A percentile compares a stretch with the other conserved stretches of the same genome.
These are phyloP conservation scores for Drosophila anceps DNA, from an alignment of 2,888 invertebrate species.

Conservation along the genomic window DNA sequence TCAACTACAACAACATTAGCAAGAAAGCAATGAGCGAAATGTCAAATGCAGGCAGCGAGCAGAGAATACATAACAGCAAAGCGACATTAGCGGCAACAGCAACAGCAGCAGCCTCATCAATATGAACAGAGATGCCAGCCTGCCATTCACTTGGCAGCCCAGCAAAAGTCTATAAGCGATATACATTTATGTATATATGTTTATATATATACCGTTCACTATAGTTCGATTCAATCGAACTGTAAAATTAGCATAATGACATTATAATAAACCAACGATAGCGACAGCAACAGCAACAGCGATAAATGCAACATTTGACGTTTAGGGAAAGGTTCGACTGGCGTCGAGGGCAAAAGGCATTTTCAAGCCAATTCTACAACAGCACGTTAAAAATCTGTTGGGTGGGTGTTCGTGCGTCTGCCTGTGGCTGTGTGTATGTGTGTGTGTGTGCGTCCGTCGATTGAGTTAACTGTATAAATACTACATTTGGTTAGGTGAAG, in stretches of 20 bases:
- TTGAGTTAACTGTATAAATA: conserved; percentile 45
- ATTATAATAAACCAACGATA: conserved; percentile 77
- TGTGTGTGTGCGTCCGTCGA: conserved; percentile 9
- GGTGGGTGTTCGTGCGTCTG: conserved; percentile 14
- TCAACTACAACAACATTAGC: conserved; percentile 44
- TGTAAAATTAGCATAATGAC: conserved; percentile 78
- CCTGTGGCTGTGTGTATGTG: background rate
- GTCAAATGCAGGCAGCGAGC: conserved; percentile 73
- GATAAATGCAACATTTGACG: conserved; percentile 52
- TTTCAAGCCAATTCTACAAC: conserved; percentile 34
- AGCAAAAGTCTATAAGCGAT: conserved; percentile 15
- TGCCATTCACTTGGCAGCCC: conserved; percentile 67
- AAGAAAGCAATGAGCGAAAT: conserved; percentile 79
- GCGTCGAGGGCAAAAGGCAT: conserved; percentile 22
- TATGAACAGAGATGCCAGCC: conserved; percentile 40
- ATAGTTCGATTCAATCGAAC: conserved; percentile 59
- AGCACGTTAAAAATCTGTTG: conserved; percentile 14
- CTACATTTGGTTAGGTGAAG: conserved; percentile 46
- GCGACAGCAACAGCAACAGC: conserved; percentile 32
- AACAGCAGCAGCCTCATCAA: conserved; percentile 34
- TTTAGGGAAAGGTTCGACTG: conserved; percentile 26
- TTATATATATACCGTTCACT: conserved; percentile 18
- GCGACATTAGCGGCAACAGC: conserved; percentile 69
- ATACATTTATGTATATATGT: conserved; percentile 1
- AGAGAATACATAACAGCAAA: conserved; percentile 69